These are phyloP conservation scores for Octodonta nipae DNA, from an alignment of 2,888 invertebrate species.

Conservation along the genomic window DNA sequence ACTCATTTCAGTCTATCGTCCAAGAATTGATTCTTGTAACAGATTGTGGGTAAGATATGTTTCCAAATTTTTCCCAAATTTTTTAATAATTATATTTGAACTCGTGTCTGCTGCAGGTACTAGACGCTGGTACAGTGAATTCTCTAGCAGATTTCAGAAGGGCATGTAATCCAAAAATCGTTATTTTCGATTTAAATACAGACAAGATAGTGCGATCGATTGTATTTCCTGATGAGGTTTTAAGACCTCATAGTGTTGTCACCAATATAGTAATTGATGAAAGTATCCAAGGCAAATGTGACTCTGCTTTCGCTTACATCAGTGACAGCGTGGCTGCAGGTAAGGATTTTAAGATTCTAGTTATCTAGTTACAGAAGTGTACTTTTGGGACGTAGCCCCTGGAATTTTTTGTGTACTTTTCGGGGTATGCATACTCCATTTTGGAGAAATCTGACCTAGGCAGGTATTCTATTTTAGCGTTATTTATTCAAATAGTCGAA, in stretches of 20 bases:
- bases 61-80: no score
- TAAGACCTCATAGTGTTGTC: slow-evolving; percentile 58
- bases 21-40: slow-evolving; percentile 64
- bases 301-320: slow-evolving; percentile 66
- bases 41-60: slow-evolving; percentile 51
- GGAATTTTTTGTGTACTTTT: no score
- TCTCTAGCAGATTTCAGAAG: slow-evolving; percentile 52
- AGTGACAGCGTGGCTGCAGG: slow-evolving; percentile 72
- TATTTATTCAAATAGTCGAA: no score
- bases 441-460: no score
- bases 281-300: slow-evolving; percentile 51
- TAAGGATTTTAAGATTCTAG: slow-evolving; percentile 26
- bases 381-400: no score
- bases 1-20: slow-evolving; percentile 65
- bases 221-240: slow-evolving; percentile 58
- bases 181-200: slow-evolving; percentile 64
- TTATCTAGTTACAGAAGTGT: no score
- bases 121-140: slow-evolving; percentile 63
- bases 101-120: slow-evolving; percentile 50
- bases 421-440: no score
- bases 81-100: not conserved
- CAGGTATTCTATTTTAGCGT: no score
- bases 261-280: slow-evolving; percentile 73
- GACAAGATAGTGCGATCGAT: slow-evolving; percentile 56
- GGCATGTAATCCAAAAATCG: slow-evolving; percentile 65